These are phyloP conservation scores for Radopholus similis DNA, from an alignment of 1,140 invertebrate species.

Conservation along the genomic window DNA sequence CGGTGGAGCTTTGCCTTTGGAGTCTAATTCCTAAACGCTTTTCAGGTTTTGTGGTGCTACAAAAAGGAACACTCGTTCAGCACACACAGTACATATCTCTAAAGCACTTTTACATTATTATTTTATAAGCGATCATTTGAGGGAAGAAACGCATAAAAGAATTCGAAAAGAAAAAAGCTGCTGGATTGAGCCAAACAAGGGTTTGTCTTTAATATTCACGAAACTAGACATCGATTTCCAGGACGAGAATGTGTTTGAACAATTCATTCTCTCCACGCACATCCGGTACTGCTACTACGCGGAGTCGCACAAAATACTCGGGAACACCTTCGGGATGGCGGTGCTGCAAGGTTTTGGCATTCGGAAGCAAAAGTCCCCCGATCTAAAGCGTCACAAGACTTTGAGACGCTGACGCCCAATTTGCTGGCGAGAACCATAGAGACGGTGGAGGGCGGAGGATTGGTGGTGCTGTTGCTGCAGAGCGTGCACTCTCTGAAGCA, in stretches of 20 bases:
- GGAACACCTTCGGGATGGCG: conserved; percentile 95
- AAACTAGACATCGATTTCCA: conserved; percentile 63
- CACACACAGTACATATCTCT: conserved; percentile 68
- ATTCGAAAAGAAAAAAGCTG: conserved; percentile 77
- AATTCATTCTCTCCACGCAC: conserved; percentile 89
- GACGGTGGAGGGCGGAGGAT: conserved; percentile 94
- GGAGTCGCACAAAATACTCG: conserved; percentile 94
- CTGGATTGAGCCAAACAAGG: conserved; percentile 75
- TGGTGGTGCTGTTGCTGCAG: conserved; percentile 80
- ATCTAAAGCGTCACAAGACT: conserved; percentile 71
- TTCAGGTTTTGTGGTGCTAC: conserved; percentile 82
- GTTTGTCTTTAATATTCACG: conserved; percentile 24
- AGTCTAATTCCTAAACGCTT: background rate
- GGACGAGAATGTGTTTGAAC: conserved; percentile 93
- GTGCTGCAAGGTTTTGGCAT: conserved; percentile 73
- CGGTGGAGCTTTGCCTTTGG: conserved; percentile 63
- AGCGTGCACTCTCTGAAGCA: conserved; percentile 84
- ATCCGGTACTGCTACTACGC: conserved; percentile 95
- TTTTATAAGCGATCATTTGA: background rate
- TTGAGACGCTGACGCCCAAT: conserved; percentile 98
- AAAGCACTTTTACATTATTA: background rate
- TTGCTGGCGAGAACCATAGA: conserved; percentile 92
- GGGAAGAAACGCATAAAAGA: conserved; percentile 84
- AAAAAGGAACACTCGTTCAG: conserved; percentile 92
- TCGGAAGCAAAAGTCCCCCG: conserved; percentile 18